Evolutionary conservation across 2,113 vertebrate genomes (phyloP).

Genomic region (Myrmecophaga tridactyla): DNA sequence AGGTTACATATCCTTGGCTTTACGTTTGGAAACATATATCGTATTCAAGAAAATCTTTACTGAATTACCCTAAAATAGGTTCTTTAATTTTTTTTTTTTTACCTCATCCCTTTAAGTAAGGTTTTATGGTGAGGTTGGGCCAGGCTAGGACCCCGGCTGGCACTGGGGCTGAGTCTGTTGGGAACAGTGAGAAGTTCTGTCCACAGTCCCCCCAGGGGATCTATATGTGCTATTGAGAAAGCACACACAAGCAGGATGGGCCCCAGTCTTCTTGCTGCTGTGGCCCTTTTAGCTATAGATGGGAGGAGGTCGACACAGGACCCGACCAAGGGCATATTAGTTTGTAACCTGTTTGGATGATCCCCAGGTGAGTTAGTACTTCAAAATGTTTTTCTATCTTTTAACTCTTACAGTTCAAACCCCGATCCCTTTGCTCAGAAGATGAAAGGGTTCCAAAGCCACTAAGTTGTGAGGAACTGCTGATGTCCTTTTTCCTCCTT

Average conservation of each 20-base stretch:
- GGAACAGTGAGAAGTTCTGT: neutral
- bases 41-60: neutral
- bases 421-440: constrained; percentile 13
- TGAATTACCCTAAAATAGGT: neutral
- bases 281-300: neutral
- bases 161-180: neutral
- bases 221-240: neutral
- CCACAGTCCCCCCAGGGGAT: neutral
- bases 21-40: neutral
- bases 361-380: neutral
- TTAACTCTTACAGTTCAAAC: neutral
- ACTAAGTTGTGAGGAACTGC: neutral
- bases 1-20: neutral
- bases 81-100: neutral
- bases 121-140: neutral
- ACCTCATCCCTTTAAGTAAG: neutral
- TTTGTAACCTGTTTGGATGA: neutral
- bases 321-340: neutral
- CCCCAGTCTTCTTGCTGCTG: neutral
- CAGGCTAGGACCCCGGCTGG: neutral
- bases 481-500: neutral
- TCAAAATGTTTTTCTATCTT: constrained; percentile 11
- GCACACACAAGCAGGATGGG: neutral
- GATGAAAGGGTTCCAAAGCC: constrained; percentile 6
- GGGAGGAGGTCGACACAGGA: neutral